Evolutionary conservation across 2,888 invertebrate genomes (phyloP), one percentile per base, ranked within the genome.

Genomic region (Acronicta psi): DNA sequence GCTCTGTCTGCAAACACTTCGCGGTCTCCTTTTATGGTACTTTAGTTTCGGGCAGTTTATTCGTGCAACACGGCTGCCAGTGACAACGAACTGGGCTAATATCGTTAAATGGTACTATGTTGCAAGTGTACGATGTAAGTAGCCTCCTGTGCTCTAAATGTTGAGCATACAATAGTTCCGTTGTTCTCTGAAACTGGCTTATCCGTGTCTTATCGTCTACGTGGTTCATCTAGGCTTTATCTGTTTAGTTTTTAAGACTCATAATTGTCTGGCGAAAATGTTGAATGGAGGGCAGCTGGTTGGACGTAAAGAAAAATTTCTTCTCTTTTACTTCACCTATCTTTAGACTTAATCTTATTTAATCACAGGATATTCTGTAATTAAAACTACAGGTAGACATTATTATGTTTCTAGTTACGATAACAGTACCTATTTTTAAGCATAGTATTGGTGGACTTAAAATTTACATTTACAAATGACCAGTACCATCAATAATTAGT

Each of bases 21-120:
- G 87, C 75, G 87, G 88, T 87, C 73, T 79, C 80, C 83, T 84
- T 89, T 85, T 84, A 85, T 81, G 76, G 81, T 79, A 74, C 81
- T 83, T 77, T 75, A 84, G 84, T 84, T 86, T 82, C 80, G 79
- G 80, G 68, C 78, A 80, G 84, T 87, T 86, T 81, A 82, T 74
- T 77, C 73, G 76, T 63, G 57, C 56, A 38, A 66, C 73, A 74
- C 77, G 73, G 71, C 80, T 78, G 71, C 73, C 80, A 81, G 81
- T 80, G 87, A 83, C 83, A 81, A 79, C 84, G 73, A 74, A 74
- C 79, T 73, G 36, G 74, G 82, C 79, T 87, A 87, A 87, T 89
- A 83, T 86, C 84, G 84, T 89, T 86, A 86, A 86, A 89, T 82
- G 82, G 77, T 77, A 89, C 87, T 86, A 70, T 86, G 89, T 86